These are phyloP conservation scores for Euura saliciscinereae DNA, from an alignment of 1,140 invertebrate genomes.

Conservation along the genomic window DNA sequence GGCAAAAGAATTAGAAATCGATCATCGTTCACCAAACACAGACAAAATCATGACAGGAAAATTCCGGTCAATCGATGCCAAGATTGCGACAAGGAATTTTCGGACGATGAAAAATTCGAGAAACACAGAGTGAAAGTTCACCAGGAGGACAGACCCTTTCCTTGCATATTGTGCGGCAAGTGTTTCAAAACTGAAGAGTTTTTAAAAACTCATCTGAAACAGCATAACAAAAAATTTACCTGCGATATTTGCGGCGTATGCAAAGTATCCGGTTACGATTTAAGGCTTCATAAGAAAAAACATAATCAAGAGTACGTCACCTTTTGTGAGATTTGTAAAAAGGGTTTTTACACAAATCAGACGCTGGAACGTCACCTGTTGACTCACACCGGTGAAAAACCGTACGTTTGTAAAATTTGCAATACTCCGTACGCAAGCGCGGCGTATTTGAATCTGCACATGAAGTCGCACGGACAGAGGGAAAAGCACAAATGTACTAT, in stretches of 20 bases:
- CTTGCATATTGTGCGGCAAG: constrained; percentile 62
- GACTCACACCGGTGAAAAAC: constrained; percentile 71
- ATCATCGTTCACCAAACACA: constrained; percentile 30
- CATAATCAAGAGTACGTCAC: constrained; percentile 48
- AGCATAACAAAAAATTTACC: constrained; percentile 77
- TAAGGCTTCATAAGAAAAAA: constrained; percentile 34
- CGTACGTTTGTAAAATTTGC: constrained; percentile 68
- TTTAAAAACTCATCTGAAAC: constrained; percentile 45
- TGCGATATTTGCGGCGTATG: constrained; percentile 83
- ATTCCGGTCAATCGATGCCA: constrained; percentile 9
- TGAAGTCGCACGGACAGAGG: constrained; percentile 12
- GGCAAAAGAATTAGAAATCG: constrained; percentile 33
- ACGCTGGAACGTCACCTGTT: constrained; percentile 46
- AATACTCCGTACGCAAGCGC: background rate
- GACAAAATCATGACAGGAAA: constrained; percentile 14
- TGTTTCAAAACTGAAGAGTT: constrained; percentile 62
- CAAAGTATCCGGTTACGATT: constrained; percentile 45
- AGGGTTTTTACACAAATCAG: constrained; percentile 50
- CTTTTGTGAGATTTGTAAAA: constrained; percentile 43
- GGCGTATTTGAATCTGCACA: constrained; percentile 7
- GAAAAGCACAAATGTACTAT: constrained; percentile 1
- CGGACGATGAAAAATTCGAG: constrained; percentile 25
- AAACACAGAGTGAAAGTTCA: constrained; percentile 32
- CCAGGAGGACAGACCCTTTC: constrained; percentile 45
- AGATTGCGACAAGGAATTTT: constrained; percentile 22